Evolutionary conservation across 2,888 invertebrate genomes (phyloP), one percentile per base, ranked within the genome.

Genomic region (Cremastinae sp.): DNA sequence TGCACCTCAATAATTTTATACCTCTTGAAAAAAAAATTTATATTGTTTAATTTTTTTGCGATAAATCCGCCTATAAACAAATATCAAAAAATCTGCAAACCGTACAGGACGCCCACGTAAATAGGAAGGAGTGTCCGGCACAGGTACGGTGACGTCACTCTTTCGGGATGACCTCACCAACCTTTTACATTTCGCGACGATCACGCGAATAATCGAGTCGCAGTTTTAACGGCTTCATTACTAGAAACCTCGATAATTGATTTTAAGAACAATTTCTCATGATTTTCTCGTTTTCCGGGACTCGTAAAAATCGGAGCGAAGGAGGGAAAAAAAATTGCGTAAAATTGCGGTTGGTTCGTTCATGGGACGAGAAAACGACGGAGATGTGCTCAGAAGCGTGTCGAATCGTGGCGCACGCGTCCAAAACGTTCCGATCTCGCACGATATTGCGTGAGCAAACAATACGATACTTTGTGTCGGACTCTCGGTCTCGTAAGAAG

Each of bases 331-430:
- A 68, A 70, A 58, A 70, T 65, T 66, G 12, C 53, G 69, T 49
- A 74, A 73, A 66, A 65, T 80, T 62, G 75, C 16, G 12, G 49
- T 39, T 35, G 45, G 68, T 7, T 47, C 16, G 20, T 22, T 35
- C 37, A 69, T 51, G 35, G 28, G 43, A 66, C 49, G 55, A 51
- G 61, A 65, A 51, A 45, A 56, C 47, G 35, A 49, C 2, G 39
- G 45, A 37, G 18, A 56, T 51, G 65, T 49, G 58, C 41, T 65
- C 58, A 58, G 58, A 45, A 73, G 72, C 76, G 68, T 76, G 64
- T 76, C 76, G 72, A 69, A 76, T 76, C 47, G 53, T 58, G 35
- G 51, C 28, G 53, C 51, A 53, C 53, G 43, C 55, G 55, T 47
- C 49, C 22, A 47, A 22, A 64, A 43, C 43, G 56, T 49, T 12